Evolutionary conservation across 2,113 vertebrate genomes (phyloP), one percentile per base, ranked within the genome.

Genomic region (Seriola quinqueradiata): DNA sequence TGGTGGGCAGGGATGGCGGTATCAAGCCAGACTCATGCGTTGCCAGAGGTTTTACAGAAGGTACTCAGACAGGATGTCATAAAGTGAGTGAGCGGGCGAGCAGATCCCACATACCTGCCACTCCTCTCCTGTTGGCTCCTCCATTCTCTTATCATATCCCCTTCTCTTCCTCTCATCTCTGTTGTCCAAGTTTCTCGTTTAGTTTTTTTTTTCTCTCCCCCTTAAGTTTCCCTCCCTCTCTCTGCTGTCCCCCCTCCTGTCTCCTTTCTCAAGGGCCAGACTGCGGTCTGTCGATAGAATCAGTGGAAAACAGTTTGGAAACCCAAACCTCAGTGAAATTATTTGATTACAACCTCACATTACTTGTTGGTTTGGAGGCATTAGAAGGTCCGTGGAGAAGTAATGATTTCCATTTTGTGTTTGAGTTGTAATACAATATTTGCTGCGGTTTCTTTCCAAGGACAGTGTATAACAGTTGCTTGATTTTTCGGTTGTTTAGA

Each of bases 351-450:
- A 92, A 84, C 87, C 89, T 87, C 88, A 83, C 85, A 87, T 92
- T 93, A 91, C 87, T 82, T 82, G 85, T 79, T 94, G 89, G 90
- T 93, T 92, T 93, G 85, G 84, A 92, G 63, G 88, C 84, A 87
- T 90, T 90, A 87, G 87, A 88, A 84, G 84, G 82, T 89, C 68
- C 63, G 79, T 79, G 52, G 82, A 93, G 85, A 92, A 90, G 86
- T 92, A 92, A 90, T 93, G 79, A 92, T 92, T 92, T 93, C 92
- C 93, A 93, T 94, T 93, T 91, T 85, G 79, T 90, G 90, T 91
- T 87, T 77, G 44, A 90, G 83, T 65, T 84, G 89, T 89, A 89
- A 88, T 67, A 83, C 74, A 87, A 84, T 90, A 90, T 87, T 85
- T 83, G 42, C 70, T 84, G 84, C 14, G 73, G 84, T 85, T 83